Conservation (phyloP, 1,140 invertebrate genomes). For the Octopus sinensis region DNA sequence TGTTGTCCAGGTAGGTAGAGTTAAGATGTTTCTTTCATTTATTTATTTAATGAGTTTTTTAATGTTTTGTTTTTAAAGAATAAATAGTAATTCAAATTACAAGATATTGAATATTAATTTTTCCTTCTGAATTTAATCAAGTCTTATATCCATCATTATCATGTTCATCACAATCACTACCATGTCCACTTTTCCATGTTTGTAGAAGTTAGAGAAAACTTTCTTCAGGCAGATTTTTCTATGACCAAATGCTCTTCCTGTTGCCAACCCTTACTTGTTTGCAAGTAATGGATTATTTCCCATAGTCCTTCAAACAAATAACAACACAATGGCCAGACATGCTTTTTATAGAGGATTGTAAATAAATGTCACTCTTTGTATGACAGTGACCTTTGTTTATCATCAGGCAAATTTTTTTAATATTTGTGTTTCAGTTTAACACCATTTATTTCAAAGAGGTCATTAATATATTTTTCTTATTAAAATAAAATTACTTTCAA, state of each 20-base stretch:
- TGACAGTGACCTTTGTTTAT: too few species aligned
- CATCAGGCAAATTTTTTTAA: neutral
- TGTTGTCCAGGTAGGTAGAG: conserved; percentile 74
- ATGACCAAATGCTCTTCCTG: too few species aligned
- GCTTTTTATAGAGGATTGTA: neutral
- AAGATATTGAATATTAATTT: neutral
- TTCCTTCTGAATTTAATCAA: too few species aligned
- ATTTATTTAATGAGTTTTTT: neutral
- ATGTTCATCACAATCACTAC: too few species aligned
- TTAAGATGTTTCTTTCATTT: neutral
- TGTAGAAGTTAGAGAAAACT: too few species aligned
- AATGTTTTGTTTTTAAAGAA: neutral
- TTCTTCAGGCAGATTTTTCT: too few species aligned
- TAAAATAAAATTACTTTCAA: conserved; percentile 50
- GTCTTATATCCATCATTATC: too few species aligned
- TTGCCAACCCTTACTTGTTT: too few species aligned
- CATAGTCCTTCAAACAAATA: too few species aligned
- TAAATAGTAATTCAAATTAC: neutral
- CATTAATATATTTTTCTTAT: neutral
- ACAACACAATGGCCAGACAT: too few species aligned
- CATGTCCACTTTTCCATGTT: too few species aligned
- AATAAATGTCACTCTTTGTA: neutral
- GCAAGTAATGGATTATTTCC: too few species aligned
- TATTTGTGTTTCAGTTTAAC: neutral
- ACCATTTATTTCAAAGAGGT: neutral